phyloP scores from a whole-genome alignment of 2,888 invertebrate species.

The Sisyra nigra region DNA sequence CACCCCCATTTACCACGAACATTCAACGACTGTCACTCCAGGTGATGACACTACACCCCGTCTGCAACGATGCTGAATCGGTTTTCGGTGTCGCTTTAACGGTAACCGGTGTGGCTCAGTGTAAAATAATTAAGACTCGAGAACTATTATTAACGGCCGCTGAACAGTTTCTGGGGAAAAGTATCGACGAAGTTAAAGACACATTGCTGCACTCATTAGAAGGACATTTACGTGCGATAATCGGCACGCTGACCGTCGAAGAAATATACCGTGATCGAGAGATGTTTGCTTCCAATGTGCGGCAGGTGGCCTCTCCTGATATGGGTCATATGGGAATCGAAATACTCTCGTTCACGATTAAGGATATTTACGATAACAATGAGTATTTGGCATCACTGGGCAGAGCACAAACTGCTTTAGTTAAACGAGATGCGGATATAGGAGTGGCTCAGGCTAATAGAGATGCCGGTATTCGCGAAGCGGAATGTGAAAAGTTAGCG shows the following conservation, averaged over 20 bases:
- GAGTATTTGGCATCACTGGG: constrained; percentile 88
- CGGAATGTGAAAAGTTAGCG: constrained; percentile 88
- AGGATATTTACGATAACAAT: constrained; percentile 95
- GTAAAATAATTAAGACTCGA: too few relatives aligned
- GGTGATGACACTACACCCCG: too few relatives aligned
- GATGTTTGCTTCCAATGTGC: constrained; percentile 90
- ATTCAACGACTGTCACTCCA: too few relatives aligned
- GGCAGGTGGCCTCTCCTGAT: constrained; percentile 96
- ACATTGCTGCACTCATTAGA: too few relatives aligned
- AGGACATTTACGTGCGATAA: too few relatives aligned
- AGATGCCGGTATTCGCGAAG: constrained; percentile 87
- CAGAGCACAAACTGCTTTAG: constrained; percentile 83
- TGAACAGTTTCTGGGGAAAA: too few relatives aligned
- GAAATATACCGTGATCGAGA: constrained; percentile 95
- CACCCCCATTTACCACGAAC: too few relatives aligned
- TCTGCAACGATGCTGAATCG: too few relatives aligned
- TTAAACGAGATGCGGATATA: constrained; percentile 84
- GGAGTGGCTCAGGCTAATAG: constrained; percentile 92
- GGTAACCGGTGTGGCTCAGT: too few relatives aligned
- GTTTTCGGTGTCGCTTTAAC: too few relatives aligned
- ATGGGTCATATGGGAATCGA: constrained; percentile 98
- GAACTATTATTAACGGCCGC: too few relatives aligned
- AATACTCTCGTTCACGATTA: constrained; percentile 95
- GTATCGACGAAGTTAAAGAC: too few relatives aligned
- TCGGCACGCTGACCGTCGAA: constrained; percentile 97